Evolutionary conservation across 2,888 invertebrate genomes (phyloP).

Genomic region (Limnephilus auricula): DNA sequence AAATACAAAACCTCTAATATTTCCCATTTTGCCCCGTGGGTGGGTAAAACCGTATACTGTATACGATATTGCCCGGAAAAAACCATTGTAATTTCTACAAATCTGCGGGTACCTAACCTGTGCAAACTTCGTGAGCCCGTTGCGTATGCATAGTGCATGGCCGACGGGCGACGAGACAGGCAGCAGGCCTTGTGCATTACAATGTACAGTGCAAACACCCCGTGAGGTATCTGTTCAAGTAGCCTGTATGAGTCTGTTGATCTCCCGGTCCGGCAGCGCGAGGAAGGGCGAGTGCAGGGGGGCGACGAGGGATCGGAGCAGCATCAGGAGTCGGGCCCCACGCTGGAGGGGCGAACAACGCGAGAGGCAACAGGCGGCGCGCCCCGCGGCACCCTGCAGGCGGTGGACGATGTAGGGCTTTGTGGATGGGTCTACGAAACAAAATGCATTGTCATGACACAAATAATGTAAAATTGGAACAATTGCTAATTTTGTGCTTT

Average conservation of each 20-base stretch:
- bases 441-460: not conserved
- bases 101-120: too few relatives aligned
- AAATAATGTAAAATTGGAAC: not conserved
- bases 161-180: too few relatives aligned
- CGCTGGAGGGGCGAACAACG: constrained; percentile 47
- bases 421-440: constrained; percentile 46
- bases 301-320: constrained; percentile 46
- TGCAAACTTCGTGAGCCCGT: too few relatives aligned
- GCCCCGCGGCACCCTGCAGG: constrained; percentile 52
- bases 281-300: constrained; percentile 23
- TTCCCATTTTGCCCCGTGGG: too few relatives aligned
- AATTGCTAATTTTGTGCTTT: too few relatives aligned
- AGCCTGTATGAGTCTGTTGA: constrained; percentile 15
- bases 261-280: constrained; percentile 9
- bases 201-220: not conserved
- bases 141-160: too few relatives aligned
- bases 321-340: constrained; percentile 48
- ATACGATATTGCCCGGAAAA: too few relatives aligned
- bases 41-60: too few relatives aligned
- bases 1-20: too few relatives aligned
- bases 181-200: too few relatives aligned
- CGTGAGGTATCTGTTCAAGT: not conserved
- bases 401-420: constrained; percentile 28
- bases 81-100: too few relatives aligned
- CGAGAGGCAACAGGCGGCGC: constrained; percentile 51